phyloP scores from a whole-genome alignment of 23 tunicate species.

The Ciona savignyi region DNA sequence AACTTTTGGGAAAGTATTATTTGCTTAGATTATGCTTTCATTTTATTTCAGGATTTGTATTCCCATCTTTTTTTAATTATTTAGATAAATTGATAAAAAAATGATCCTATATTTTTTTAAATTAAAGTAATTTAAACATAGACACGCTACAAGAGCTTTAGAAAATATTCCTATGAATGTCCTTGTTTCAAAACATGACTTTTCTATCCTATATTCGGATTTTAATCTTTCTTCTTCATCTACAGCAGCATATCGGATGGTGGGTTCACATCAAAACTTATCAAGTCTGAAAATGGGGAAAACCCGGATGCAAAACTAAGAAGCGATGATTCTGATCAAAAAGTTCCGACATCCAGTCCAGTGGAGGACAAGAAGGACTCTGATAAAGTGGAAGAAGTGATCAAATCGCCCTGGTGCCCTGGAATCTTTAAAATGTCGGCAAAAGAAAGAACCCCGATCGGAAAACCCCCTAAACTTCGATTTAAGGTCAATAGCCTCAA shows the following conservation, averaged over 20 bases:
- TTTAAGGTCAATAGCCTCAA: too few species aligned
- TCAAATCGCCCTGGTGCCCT: not conserved
- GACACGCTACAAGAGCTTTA: too few species aligned
- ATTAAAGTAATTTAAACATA: too few species aligned
- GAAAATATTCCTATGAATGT: too few species aligned
- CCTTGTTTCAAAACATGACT: too few species aligned
- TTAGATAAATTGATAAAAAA: not conserved
- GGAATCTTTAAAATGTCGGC: not conserved
- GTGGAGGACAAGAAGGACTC: conserved; percentile 5
- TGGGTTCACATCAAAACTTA: conserved; percentile 38
- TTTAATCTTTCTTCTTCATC: not conserved
- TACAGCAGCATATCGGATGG: conserved; percentile 36
- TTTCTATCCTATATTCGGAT: too few species aligned
- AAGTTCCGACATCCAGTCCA: conserved; percentile 34
- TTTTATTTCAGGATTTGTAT: not conserved
- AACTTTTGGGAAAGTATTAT: not conserved
- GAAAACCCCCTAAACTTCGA: conserved; percentile 63
- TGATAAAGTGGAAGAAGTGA: not conserved
- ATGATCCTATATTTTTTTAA: too few species aligned
- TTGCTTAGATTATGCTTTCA: not conserved
- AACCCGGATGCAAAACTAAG: conserved; percentile 1
- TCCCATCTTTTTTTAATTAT: too few species aligned
- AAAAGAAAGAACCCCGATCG: conserved; percentile 1
- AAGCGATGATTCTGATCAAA: conserved; percentile 35
- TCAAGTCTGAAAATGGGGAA: conserved; percentile 43